phyloP scores from a whole-genome alignment of 2,797 vertebrate species.

The Pteronotus mesoamericanus region DNA sequence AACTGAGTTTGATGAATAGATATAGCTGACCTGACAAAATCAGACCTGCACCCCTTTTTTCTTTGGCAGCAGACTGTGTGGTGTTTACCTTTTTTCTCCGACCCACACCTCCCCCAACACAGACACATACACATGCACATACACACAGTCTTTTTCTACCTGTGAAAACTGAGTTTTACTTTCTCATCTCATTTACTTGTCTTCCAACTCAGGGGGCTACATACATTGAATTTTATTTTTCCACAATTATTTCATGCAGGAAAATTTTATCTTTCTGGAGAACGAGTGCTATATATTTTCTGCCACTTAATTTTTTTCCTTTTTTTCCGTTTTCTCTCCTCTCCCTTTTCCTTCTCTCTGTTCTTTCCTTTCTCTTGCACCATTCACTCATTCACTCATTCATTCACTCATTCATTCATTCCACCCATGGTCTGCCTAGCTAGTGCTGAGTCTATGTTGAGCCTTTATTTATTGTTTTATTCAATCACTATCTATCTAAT shows the following conservation, averaged over 20 bases:
- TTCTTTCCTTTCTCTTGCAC: neutral
- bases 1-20: conserved; percentile 45
- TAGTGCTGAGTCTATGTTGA: neutral
- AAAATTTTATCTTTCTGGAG: conserved; percentile 12
- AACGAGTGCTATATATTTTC: neutral
- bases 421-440: neutral
- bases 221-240: neutral
- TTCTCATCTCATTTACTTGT: conserved; percentile 27
- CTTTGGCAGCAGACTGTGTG: neutral
- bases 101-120: too few relatives aligned
- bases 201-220: neutral
- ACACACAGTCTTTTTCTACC: neutral
- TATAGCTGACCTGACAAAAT: conserved; percentile 10
- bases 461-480: neutral
- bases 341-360: neutral
- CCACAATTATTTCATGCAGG: neutral
- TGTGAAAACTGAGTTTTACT: neutral
- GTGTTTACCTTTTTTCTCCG: neutral
- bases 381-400: neutral
- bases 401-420: neutral
- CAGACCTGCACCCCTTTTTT: neutral
- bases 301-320: neutral
- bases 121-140: neutral
- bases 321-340: neutral
- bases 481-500: neutral